Evolutionary conservation across 2,113 vertebrate genomes (phyloP).

Genomic region (Microtus ochrogaster): DNA sequence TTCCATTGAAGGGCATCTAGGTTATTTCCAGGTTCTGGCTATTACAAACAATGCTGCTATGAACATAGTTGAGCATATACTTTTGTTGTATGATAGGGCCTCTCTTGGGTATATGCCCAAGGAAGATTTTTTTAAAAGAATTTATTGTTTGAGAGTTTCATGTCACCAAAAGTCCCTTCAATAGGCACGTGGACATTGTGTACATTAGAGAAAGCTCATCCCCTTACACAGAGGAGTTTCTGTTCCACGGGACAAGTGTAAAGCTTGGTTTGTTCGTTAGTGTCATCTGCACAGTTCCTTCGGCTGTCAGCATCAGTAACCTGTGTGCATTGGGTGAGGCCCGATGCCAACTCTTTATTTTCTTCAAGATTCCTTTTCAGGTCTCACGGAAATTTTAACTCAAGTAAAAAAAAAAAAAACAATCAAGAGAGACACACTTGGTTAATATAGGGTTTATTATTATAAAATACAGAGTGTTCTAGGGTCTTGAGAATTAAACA

Average conservation of each 20-base stretch:
- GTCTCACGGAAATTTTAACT: background rate
- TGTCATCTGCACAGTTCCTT: too few species aligned
- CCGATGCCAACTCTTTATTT: background rate
- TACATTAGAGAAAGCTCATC: background rate
- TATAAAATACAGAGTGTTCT: background rate
- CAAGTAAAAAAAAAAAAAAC: constrained; percentile 42
- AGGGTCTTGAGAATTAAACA: background rate
- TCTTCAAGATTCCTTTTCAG: background rate
- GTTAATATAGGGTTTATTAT: background rate
- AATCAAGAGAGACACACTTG: background rate
- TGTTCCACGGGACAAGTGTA: background rate
- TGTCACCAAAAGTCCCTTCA: background rate
- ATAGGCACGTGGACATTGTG: background rate
- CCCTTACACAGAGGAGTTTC: background rate
- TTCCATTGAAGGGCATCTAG: too few species aligned
- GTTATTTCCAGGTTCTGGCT: too few species aligned
- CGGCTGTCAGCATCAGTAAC: background rate
- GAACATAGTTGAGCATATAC: too few species aligned
- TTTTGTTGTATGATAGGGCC: too few species aligned
- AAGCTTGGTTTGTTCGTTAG: background rate
- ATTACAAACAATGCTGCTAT: too few species aligned
- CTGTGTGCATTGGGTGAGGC: background rate
- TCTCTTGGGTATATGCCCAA: too few species aligned
- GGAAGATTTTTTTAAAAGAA: background rate
- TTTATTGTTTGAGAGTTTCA: background rate